Conservation (phyloP, 2,888 invertebrate genomes). For the Sesia bembeciformis region DNA sequence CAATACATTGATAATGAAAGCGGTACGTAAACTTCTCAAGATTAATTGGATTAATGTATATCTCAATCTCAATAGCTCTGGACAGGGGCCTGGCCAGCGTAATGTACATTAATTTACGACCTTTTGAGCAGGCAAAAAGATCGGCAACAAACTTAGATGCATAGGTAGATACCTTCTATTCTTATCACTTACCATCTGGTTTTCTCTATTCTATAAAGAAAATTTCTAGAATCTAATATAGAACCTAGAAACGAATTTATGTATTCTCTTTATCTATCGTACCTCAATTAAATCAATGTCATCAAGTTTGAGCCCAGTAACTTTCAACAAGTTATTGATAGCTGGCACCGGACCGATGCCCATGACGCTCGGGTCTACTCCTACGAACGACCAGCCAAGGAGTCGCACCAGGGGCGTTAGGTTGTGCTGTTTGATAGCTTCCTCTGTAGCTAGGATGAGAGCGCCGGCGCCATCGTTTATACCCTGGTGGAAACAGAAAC, state of each 20-base stretch:
- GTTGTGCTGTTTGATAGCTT: slow-evolving; percentile 80
- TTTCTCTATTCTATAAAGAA: too few species aligned
- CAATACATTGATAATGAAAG: too few species aligned
- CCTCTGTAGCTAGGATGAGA: slow-evolving; percentile 91
- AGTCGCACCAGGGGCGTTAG: slow-evolving; percentile 91
- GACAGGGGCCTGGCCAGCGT: too few species aligned
- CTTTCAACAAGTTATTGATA: slow-evolving; percentile 79
- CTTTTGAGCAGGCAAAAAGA: too few species aligned
- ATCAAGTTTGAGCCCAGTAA: slow-evolving; percentile 82
- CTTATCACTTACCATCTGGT: too few species aligned
- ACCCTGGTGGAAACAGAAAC: slow-evolving; percentile 72
- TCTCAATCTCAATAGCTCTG: too few species aligned
- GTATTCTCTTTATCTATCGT: slow-evolving; percentile 1
- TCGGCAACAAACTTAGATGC: neutral
- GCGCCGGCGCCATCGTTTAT: slow-evolving; percentile 96
- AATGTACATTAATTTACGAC: too few species aligned
- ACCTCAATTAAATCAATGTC: slow-evolving; percentile 95
- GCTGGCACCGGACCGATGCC: slow-evolving; percentile 81
- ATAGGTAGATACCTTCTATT: neutral
- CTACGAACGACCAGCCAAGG: slow-evolving; percentile 89
- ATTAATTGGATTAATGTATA: too few species aligned
- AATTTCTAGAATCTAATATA: too few species aligned
- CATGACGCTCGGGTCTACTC: slow-evolving; percentile 97
- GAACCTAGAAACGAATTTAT: neutral
- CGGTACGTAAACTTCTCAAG: too few species aligned